Base-by-base conservation (phyloP, 2,797 vertebrate genomes). In the Diplodus puntazzo region DNA sequence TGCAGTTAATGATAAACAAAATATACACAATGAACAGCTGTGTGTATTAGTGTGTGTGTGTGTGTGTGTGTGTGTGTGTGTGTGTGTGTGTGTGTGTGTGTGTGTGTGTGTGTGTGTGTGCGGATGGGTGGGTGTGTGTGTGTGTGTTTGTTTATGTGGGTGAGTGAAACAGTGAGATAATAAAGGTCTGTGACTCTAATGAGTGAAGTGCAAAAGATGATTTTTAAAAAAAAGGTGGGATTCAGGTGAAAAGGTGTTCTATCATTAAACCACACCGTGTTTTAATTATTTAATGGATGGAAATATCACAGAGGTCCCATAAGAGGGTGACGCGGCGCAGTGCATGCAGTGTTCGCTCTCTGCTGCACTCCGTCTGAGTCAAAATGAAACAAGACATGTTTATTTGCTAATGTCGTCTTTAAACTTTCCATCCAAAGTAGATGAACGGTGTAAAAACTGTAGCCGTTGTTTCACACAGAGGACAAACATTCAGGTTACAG, bases 141-240 rank as follows among this genome's bases (percentile, higher is more conserved):
- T 21, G 63, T 46, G 55, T 52, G 54, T 17, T 18, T 7, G 46
- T 23, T 20, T 17, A 53, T 53, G 54, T 50, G n/a, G 18, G 1
- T 5, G 17, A n/a, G 11, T 43, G 20, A 21, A 58, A 13, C 12
- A 21, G 12, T 45, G 11, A 39, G 27, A 43, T 57, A 64, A 49
- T 74, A 20, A 48, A 25, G 55, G 18, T 61, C 3, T 61, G 14
- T 11, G 42, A 73, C 42, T 53, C 14, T 60, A 61, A 72, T 59
- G 46, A 72, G 48, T 4, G 1, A 34, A 23, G 30, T 21, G 50
- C 6, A 65, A 55, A 25, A 54, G 49, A 42, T 57, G 66, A 25
- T 43, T 55, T 13, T 27, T 69, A 25, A 17, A 39, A 39, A 42
- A 34, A 34, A 34, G n/a, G 11, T 27, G 39, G 25, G 23, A 49